Conservation (phyloP, 2,888 invertebrate species). For the Drosophila quasianomalipes region DNA sequence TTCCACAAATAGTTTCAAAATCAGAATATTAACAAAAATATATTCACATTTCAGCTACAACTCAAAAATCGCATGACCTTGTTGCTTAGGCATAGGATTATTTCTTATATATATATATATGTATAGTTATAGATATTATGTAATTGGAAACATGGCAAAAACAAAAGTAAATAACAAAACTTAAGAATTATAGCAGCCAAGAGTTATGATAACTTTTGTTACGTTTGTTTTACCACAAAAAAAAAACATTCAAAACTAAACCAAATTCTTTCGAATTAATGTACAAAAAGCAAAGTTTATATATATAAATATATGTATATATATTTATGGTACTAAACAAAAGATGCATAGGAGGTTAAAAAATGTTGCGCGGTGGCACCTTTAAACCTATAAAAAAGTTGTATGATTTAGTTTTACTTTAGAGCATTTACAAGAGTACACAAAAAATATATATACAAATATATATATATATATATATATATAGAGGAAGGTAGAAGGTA, state of each 20-base stretch:
- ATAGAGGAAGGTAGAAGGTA: constrained; percentile 11
- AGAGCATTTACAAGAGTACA: constrained; percentile 45
- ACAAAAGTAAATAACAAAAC: constrained; percentile 44
- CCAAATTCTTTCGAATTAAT: constrained; percentile 23
- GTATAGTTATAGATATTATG: constrained; percentile 35
- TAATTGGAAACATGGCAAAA: constrained; percentile 66
- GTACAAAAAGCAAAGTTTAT: constrained; percentile 52
- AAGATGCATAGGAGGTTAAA: constrained; percentile 35
- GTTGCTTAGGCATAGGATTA: constrained; percentile 49
- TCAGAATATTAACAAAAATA: constrained; percentile 36
- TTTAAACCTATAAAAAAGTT: constrained; percentile 34
- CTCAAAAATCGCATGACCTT: constrained; percentile 61
- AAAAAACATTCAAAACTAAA: constrained; percentile 50
- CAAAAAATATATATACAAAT: too few species aligned
- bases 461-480: constrained; percentile 22
- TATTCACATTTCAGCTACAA: constrained; percentile 77
- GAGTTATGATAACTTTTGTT: constrained; percentile 30
- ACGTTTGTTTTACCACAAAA: constrained; percentile 12
- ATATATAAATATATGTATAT: background rate
- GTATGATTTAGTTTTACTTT: constrained; percentile 59
- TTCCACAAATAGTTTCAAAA: constrained; percentile 34
- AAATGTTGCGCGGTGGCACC: constrained; percentile 38
- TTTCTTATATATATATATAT: constrained; percentile 46
- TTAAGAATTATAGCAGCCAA: constrained; percentile 36
- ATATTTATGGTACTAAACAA: constrained; percentile 16